These are phyloP conservation scores for Drosophila repletoides DNA, from an alignment of 1,140 invertebrate species.

Conservation along the genomic window DNA sequence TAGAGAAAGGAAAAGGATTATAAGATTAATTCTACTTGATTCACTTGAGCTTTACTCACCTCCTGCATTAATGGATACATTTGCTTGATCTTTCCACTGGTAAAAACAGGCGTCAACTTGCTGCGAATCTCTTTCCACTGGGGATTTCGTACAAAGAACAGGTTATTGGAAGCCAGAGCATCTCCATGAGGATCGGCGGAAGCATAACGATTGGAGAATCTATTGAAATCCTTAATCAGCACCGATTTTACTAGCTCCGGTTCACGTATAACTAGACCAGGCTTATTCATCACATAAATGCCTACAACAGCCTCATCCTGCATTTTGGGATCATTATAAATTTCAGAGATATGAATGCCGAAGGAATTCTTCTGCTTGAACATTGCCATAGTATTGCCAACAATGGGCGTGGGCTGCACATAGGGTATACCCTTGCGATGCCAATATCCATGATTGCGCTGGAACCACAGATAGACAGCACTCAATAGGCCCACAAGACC, in stretches of 20 bases:
- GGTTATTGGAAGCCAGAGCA: slow-evolving; percentile 62
- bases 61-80: slow-evolving; percentile 84
- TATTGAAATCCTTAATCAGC: slow-evolving; percentile 83
- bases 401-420: slow-evolving; percentile 53
- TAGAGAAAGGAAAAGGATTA: no score
- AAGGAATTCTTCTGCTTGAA: slow-evolving; percentile 53
- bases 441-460: slow-evolving; percentile 70
- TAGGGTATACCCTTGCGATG: slow-evolving; percentile 66
- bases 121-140: slow-evolving; percentile 84
- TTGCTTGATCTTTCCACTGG: slow-evolving; percentile 84
- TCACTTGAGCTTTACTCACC: slow-evolving; percentile 15
- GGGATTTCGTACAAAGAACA: slow-evolving; percentile 68
- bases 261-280: slow-evolving; percentile 83
- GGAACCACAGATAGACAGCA: slow-evolving; percentile 60
- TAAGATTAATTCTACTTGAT: background rate
- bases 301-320: slow-evolving; percentile 78
- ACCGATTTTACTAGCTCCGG: slow-evolving; percentile 83
- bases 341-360: slow-evolving; percentile 54
- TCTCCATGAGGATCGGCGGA: slow-evolving; percentile 64
- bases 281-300: slow-evolving; percentile 82
- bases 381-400: slow-evolving; percentile 61
- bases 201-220: slow-evolving; percentile 62
- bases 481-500: slow-evolving; percentile 39
- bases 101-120: slow-evolving; percentile 84
- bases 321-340: slow-evolving; percentile 60